A percentile compares a stretch with the other conserved stretches of the same genome.
Evolutionary conservation across 2,888 invertebrate genomes (phyloP).

Genomic region (Clusia tigrina): DNA sequence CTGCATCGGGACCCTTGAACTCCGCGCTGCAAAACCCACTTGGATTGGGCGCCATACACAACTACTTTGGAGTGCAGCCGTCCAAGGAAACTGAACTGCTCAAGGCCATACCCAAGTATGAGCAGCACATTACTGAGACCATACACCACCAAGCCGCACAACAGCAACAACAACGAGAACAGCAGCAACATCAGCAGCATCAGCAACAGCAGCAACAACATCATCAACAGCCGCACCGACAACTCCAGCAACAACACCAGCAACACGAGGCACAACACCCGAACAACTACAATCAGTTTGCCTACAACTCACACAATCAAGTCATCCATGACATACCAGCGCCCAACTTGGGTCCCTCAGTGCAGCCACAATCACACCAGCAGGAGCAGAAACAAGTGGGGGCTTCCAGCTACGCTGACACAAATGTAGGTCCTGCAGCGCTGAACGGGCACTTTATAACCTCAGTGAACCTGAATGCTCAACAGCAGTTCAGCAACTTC

Average conservation of each 20-base stretch:
- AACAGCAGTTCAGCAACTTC: constrained; percentile 45
- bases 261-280: constrained; percentile 47
- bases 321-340: constrained; percentile 63
- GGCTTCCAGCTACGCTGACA: constrained; percentile 26
- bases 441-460: constrained; percentile 48
- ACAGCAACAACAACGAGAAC: constrained; percentile 32
- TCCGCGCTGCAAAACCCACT: constrained; percentile 29
- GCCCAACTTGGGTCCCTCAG: constrained; percentile 55
- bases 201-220: constrained; percentile 26
- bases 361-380: constrained; percentile 27
- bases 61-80: constrained; percentile 62
- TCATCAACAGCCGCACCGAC: constrained; percentile 37
- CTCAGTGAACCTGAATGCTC: constrained; percentile 23
- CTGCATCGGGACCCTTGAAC: constrained; percentile 34
- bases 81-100: constrained; percentile 75
- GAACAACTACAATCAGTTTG: constrained; percentile 27
- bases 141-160: constrained; percentile 42
- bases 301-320: constrained; percentile 47
- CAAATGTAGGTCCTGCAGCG: not conserved
- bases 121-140: constrained; percentile 76
- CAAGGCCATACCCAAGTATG: constrained; percentile 79
- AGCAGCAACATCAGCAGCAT: too few relatives aligned
- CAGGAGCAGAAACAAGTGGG: constrained; percentile 25
- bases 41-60: constrained; percentile 63
- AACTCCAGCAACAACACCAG: constrained; percentile 40